Conservation (phyloP, 2,888 invertebrate species). For the Andrena bicolor region DNA sequence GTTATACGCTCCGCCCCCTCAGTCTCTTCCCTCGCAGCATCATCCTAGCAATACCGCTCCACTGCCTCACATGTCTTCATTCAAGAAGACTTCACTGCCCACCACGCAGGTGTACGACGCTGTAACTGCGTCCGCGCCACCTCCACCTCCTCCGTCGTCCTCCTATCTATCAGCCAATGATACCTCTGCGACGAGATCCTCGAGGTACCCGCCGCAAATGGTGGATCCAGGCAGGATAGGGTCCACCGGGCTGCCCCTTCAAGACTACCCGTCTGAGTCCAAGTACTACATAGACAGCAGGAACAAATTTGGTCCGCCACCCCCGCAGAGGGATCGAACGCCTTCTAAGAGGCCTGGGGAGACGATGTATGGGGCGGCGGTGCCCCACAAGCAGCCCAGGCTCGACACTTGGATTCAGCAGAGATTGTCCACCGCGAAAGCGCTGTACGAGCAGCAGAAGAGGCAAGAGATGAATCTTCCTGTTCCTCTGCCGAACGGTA, state of each 20-base stretch:
- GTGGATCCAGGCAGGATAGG: conserved; percentile 71
- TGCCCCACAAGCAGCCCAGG: conserved; percentile 85
- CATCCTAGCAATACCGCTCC: conserved; percentile 71
- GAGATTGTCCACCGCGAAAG: conserved; percentile 82
- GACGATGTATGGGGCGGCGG: conserved; percentile 77
- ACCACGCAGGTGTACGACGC: conserved; percentile 70
- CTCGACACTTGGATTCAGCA: conserved; percentile 87
- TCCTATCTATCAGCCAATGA: conserved; percentile 68
- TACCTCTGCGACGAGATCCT: conserved; percentile 62
- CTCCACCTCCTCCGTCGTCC: conserved; percentile 65
- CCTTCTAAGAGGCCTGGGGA: conserved; percentile 82
- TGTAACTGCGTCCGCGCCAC: conserved; percentile 61
- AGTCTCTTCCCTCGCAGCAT: conserved; percentile 69
- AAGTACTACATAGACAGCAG: conserved; percentile 77
- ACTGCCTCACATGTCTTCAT: conserved; percentile 81
- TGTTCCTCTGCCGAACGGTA: conserved; percentile 76
- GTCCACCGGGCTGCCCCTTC: conserved; percentile 68
- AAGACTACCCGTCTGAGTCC: conserved; percentile 77
- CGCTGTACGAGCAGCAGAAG: conserved; percentile 77
- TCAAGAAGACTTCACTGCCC: conserved; percentile 80
- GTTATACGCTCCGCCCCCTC: conserved; percentile 70
- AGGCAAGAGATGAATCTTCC: conserved; percentile 76
- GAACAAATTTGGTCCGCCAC: conserved; percentile 65
- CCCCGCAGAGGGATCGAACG: conserved; percentile 75
- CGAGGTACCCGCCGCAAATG: conserved; percentile 69